Evolutionary conservation across 2,888 invertebrate genomes (phyloP), one percentile per base, ranked within the genome.

Genomic region (Drosophila helvetica): DNA sequence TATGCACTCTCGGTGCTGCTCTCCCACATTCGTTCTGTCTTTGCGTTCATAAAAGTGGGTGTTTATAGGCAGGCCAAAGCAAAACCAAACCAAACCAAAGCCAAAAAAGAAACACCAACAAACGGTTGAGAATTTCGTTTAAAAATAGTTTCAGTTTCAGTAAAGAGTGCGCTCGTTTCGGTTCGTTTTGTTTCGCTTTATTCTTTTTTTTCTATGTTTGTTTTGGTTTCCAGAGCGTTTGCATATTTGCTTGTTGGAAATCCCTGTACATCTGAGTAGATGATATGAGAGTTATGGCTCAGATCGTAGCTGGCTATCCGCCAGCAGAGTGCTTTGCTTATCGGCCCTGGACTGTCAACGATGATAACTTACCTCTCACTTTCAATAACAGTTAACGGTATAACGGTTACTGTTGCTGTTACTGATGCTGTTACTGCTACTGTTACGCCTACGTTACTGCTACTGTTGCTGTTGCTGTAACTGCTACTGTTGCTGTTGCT

Each of bases 131-230:
- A 51, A 43, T 67, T 67, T 8, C 15, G 18, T 57, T 72, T 72
- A 64, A 58, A 71, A 72, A 71, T 71, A 71, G 73, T 58, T 46
- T 19, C 46, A 71, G 73, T 58, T 46, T 19, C 46, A 10, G 43
- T 27, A 22, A 25, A 47, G 46, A 47, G 33, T 47, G 61, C 33
- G 46, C 47, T 12, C 46, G 17, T 15, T 10, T 17, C 38, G 19
- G 9, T 10, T 38, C 42, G 53, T 47, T 42, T 54, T 17, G n/a
- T 45, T 47, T 33, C 15, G 18, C n/a, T n/a, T n/a, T n/a, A n/a
- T n/a, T n/a, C n/a, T 46, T 12, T 56, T 33, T 12, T 22, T 22
- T 18, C 15, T 66, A n/a, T 27, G 43, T 50, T 46, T 30, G 15
- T 56, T 42, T 42, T 22, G 22, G 33, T 25, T 57, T 70, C 58